Base-by-base conservation (phyloP, 2,888 invertebrate genomes). In the Schizotus pectinicornis region DNA sequence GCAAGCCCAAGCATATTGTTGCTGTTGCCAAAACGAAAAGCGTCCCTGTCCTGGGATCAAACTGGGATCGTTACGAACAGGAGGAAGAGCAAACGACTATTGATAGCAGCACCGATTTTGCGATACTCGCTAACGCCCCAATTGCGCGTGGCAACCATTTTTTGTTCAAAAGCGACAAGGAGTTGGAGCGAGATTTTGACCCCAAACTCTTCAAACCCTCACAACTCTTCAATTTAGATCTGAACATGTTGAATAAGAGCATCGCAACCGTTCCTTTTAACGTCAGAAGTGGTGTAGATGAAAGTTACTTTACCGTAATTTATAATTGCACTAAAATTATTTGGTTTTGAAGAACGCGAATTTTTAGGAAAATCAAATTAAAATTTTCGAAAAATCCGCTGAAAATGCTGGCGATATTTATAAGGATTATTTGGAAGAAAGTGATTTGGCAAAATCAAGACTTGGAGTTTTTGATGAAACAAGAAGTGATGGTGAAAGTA, bases 141-240 rank as follows among this genome's bases (percentile, higher is more conserved):
- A 63, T 63, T 30, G 39, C 51, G 2, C 50, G 36, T 8, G 63
- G 63, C n/a, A 56, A 54, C 41, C 63, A 61, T 49, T 63, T 63
- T 34, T 61, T 61, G 34, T 63, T 63, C 22, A 63, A 59, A 48
- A 54, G 50, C 35, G 58, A 59, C 31, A 61, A 59, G 51, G 11
- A 49, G 39, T 37, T 45, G 7, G 37, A 45, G 13, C 33, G 38
- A 1, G 59, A 60, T 34, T 30, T 22, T 12, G 47, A 47, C 33
- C 12, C 13, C 5, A 56, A 55, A 42, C 39, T 13, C 3, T 32
- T 37, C 7, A 58, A 36, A 12, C 3, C 50, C 6, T 31, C 38
- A 2, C n/a, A 35, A 11, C 37, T 58, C 30, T 59, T 59, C 9
- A 54, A 54, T 45, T 49, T 59, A 30, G 59, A 63, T 45, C 42